These are phyloP conservation scores for Pituophis catenifer DNA, from an alignment of 2,113 vertebrate genomes.

Conservation along the genomic window DNA sequence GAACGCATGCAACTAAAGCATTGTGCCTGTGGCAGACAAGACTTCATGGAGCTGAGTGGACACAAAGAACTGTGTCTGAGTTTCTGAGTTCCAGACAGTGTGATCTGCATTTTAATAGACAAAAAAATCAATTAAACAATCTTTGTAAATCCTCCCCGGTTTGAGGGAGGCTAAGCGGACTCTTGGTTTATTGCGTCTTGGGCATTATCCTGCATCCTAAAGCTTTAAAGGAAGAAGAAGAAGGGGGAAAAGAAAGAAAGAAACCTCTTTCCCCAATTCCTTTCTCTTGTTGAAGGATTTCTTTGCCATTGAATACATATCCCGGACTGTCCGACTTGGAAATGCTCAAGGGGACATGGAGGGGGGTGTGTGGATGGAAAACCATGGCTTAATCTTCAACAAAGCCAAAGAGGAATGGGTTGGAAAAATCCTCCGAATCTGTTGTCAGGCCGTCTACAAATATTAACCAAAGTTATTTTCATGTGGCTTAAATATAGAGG, in stretches of 20 bases:
- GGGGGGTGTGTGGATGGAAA: too few relatives aligned
- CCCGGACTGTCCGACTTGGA: neutral
- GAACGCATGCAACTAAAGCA: constrained; percentile 59
- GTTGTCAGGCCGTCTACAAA: neutral
- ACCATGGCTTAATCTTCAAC: too few relatives aligned
- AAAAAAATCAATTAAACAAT: constrained; percentile 78
- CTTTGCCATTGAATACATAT: neutral
- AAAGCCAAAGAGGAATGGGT: neutral
- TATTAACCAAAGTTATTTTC: neutral
- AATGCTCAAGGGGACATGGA: neutral
- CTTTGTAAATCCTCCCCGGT: constrained; percentile 55
- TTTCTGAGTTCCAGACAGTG: constrained; percentile 66
- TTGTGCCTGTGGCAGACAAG: constrained; percentile 73
- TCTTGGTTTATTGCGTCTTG: constrained; percentile 49
- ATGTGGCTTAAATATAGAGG: neutral
- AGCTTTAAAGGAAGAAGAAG: neutral
- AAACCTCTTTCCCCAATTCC: neutral
- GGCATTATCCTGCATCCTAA: neutral
- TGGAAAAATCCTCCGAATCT: neutral
- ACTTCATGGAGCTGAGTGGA: constrained; percentile 67
- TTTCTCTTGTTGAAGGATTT: constrained; percentile 10
- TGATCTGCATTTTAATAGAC: constrained; percentile 78
- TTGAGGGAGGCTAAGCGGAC: constrained; percentile 10
- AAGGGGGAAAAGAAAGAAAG: too few relatives aligned
- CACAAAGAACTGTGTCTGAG: constrained; percentile 76